Conservation (phyloP, 1,140 invertebrate genomes). For the Popillia japonica region DNA sequence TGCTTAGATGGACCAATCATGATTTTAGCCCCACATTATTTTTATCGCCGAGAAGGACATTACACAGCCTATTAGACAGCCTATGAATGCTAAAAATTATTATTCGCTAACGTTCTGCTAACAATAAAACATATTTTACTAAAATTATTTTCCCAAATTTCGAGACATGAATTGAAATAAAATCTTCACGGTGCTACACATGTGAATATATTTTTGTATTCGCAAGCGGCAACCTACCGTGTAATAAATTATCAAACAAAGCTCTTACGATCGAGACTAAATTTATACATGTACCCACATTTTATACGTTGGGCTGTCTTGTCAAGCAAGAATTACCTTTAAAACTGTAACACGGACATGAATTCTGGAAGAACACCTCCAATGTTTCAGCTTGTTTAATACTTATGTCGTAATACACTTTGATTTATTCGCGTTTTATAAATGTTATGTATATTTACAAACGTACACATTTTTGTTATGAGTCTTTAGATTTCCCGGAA, state of each 20-base stretch:
- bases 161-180: too few relatives aligned
- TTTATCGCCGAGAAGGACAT: too few relatives aligned
- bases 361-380: conserved; percentile 19
- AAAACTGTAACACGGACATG: conserved; percentile 23
- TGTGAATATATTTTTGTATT: conserved; percentile 16
- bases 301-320: conserved; percentile 28
- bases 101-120: too few relatives aligned
- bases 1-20: too few relatives aligned
- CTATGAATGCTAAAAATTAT: too few relatives aligned
- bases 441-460: background rate
- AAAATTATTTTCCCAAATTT: too few relatives aligned
- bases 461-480: background rate
- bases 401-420: conserved; percentile 23
- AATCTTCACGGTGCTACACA: background rate
- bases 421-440: conserved; percentile 20
- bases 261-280: conserved; percentile 31
- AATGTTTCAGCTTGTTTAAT: conserved; percentile 34
- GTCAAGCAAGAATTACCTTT: conserved; percentile 27
- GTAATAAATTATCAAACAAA: conserved; percentile 27
- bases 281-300: conserved; percentile 34
- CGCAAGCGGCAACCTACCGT: background rate
- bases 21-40: too few relatives aligned
- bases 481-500: background rate
- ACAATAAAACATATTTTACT: too few relatives aligned
- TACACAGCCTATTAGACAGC: too few relatives aligned